These are phyloP conservation scores for Ectemnius lituratus DNA, from an alignment of 2,888 invertebrate species.

Conservation along the genomic window DNA sequence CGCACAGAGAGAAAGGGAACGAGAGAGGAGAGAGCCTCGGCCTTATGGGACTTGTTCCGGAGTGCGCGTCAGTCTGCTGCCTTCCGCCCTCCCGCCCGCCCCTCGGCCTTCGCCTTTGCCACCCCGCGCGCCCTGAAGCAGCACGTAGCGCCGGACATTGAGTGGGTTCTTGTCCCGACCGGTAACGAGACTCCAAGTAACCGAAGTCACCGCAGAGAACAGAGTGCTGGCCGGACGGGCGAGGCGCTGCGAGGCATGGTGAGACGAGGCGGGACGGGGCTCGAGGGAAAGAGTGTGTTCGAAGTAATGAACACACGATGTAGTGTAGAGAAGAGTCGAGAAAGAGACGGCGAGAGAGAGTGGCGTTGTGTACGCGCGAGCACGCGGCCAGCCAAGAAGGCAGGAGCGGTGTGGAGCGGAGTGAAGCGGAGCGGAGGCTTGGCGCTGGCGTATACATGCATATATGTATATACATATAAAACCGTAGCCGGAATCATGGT, in stretches of 20 bases:
- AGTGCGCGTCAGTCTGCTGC: slow-evolving; percentile 34
- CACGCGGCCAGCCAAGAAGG: slow-evolving; percentile 50
- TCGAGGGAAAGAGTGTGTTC: neutral
- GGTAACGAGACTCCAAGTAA: slow-evolving; percentile 62
- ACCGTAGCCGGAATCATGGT: slow-evolving; percentile 65
- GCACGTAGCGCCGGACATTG: slow-evolving; percentile 57
- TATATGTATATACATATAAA: slow-evolving; percentile 33
- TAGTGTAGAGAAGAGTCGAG: neutral
- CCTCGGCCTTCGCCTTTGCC: slow-evolving; percentile 14
- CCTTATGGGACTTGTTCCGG: slow-evolving; percentile 41
- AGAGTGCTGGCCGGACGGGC: neutral
- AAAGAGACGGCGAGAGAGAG: slow-evolving; percentile 13
- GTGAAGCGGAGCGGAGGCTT: neutral
- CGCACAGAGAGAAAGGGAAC: neutral
- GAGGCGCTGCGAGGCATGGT: no score
- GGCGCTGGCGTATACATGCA: slow-evolving; percentile 17
- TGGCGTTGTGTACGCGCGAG: slow-evolving; percentile 29
- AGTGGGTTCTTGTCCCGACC: slow-evolving; percentile 58
- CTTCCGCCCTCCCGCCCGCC: slow-evolving; percentile 10
- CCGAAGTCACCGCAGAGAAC: slow-evolving; percentile 45
- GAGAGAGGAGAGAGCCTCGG: neutral
- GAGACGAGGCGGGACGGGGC: neutral
- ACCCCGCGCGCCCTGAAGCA: no score
- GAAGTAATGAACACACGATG: neutral
- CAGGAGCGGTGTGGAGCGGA: slow-evolving; percentile 23